Evolutionary conservation across 1,140 invertebrate species (phyloP).

Genomic region (Oncopeltus fasciatus): DNA sequence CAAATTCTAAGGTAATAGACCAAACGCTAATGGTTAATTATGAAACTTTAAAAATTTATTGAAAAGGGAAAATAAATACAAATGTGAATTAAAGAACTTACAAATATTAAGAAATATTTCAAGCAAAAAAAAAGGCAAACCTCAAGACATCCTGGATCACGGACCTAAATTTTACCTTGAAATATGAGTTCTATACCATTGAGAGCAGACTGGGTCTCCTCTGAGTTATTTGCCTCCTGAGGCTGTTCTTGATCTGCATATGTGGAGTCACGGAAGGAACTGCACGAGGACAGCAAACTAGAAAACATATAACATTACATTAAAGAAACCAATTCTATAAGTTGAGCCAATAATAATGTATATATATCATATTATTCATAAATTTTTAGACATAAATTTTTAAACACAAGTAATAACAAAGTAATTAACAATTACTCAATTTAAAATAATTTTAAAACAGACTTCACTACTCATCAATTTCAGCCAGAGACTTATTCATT

Average conservation of each 20-base stretch:
- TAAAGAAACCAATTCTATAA: too few relatives aligned
- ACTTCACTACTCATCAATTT: too few relatives aligned
- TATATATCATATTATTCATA: too few relatives aligned
- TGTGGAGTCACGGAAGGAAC: constrained; percentile 59
- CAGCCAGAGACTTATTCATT: too few relatives aligned
- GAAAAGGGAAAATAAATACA: too few relatives aligned
- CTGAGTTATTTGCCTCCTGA: background rate
- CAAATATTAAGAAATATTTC: too few relatives aligned
- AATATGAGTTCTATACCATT: constrained; percentile 53
- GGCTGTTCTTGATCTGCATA: constrained; percentile 29
- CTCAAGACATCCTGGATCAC: constrained; percentile 1
- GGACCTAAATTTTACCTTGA: constrained; percentile 34
- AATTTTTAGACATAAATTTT: background rate
- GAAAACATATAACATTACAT: background rate
- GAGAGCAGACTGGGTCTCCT: constrained; percentile 36
- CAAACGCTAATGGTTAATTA: too few relatives aligned
- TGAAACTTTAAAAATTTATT: too few relatives aligned
- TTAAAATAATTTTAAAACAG: too few relatives aligned
- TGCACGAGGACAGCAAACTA: constrained; percentile 67
- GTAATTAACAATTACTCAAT: background rate
- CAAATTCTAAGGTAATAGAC: too few relatives aligned
- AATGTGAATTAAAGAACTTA: too few relatives aligned
- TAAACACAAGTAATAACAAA: background rate
- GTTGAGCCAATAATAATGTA: too few relatives aligned
- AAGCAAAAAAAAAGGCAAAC: background rate